These are phyloP conservation scores for Leptopilina drosophilae DNA, from an alignment of 2,888 invertebrate species.

Conservation along the genomic window DNA sequence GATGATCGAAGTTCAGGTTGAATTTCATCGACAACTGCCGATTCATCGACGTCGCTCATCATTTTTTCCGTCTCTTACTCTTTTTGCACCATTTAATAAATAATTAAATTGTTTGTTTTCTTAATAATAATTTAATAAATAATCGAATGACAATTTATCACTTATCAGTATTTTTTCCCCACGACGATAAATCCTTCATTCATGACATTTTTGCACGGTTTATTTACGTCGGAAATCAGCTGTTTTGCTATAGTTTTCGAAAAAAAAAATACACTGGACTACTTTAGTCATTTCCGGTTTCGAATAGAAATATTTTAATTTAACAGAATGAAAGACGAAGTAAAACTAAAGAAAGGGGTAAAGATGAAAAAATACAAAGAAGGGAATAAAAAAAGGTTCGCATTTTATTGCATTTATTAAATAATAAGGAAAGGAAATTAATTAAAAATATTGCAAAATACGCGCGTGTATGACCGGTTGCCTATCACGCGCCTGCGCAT, in stretches of 20 bases:
- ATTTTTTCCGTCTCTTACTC: slow-evolving; percentile 42
- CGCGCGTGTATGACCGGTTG: not conserved
- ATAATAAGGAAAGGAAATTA: not conserved
- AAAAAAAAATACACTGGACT: not conserved
- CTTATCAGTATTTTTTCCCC: too few relatives aligned
- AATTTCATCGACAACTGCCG: slow-evolving; percentile 46
- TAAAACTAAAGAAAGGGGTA: too few relatives aligned
- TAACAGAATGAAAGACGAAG: too few relatives aligned
- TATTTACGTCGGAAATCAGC: slow-evolving; percentile 8
- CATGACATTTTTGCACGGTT: slow-evolving; percentile 1
- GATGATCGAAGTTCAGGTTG: slow-evolving; percentile 27
- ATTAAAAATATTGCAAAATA: not conserved
- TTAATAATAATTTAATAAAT: too few relatives aligned
- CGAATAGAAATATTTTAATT: not conserved
- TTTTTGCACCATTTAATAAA: not conserved
- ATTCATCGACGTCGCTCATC: slow-evolving; percentile 55
- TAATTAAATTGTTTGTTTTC: too few relatives aligned
- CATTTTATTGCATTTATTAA: too few relatives aligned
- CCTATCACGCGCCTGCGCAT: not conserved
- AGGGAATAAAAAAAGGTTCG: too few relatives aligned
- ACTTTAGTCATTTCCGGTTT: not conserved
- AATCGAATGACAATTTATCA: too few relatives aligned
- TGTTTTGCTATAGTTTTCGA: not conserved
- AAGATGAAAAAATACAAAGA: too few relatives aligned
- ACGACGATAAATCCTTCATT: not conserved